Base-by-base conservation (phyloP, 1,140 invertebrate species). In the Samia ricini region DNA sequence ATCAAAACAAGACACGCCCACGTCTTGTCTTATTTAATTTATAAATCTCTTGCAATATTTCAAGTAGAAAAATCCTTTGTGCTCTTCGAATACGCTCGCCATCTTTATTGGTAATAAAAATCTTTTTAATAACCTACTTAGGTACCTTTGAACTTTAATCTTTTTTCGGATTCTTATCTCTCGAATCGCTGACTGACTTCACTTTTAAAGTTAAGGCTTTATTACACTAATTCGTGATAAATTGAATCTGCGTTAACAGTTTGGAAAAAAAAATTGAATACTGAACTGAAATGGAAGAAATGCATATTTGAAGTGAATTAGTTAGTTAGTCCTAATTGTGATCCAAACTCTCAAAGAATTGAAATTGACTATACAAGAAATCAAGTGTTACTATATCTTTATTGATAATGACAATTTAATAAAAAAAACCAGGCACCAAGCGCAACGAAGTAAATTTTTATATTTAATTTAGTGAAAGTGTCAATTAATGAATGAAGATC, bases 21-120 rank as follows among this genome's bases (percentile, higher is more conserved):
- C 33, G 33, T n/a, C 33, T 7, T 42, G 1, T 22, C 50, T 21
- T 22, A 23, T 55, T 12, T 22, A 55, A 55, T 55, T 55, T 55
- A 55, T 23, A 55, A 55, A 55, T 55, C 12, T 22, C 52, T 24
- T 12, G 8, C 24, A 55, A 55, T 23, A 22, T 12, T 55, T 55
- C 20, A 55, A 4, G 52, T 55, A 55, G 52, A 55, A 55, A 55
- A 22, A 55, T 55, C 52, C 52, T 55, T 55, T 55, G 20, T 55
- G 50, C 50, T 15, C 15, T 24, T 55, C 20, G 10, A 55, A 15
- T 42, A 42, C 33, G 52, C 52, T 55, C 24, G 21, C 22, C 4
- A 55, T 55, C 52, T 55, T 55, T 55, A 55, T 55, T 55, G 52
- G 22, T 12, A 55, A 51, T 21, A 22, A 42, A 42, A 42, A 15